These are phyloP conservation scores for Beroe ovata DNA, from an alignment of 37 sponge, comb jelly and placozoan genomes.

Conservation along the genomic window DNA sequence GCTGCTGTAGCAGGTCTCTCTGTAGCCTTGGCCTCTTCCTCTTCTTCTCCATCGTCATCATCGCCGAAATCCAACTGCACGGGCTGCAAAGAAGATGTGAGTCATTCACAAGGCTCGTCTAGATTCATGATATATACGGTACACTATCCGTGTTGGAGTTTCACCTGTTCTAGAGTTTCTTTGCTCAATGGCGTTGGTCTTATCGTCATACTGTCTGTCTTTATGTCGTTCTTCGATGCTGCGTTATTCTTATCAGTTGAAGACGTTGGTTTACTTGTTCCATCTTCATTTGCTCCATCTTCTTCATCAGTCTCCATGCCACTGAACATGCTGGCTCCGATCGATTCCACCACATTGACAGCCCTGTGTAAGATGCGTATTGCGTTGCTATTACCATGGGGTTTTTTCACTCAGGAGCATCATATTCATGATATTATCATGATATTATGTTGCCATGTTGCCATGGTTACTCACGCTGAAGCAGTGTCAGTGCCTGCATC, in stretches of 20 bases:
- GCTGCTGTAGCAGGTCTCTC: conserved; percentile 12
- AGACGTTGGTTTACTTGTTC: neutral
- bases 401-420: no score
- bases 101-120: no score
- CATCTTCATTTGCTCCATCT: neutral
- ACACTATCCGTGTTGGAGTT: no score
- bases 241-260: neutral
- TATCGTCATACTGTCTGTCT: conserved; percentile 31
- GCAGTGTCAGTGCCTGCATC: conserved; percentile 50
- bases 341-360: conserved; percentile 28
- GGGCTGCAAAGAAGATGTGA: neutral
- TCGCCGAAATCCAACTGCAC: conserved; percentile 6
- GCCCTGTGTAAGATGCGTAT: no score
- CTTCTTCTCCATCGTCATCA: conserved; percentile 24
- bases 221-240: conserved; percentile 5
- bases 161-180: neutral
- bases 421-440: no score
- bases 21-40: neutral
- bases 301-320: neutral
- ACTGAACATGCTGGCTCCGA: conserved; percentile 21
- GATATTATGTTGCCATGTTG: no score
- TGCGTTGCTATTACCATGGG: no score
- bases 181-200: neutral
- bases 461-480: conserved; percentile 6
- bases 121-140: no score